These are phyloP conservation scores for Cordilura impudica DNA, from an alignment of 2,888 invertebrate genomes.

Conservation along the genomic window DNA sequence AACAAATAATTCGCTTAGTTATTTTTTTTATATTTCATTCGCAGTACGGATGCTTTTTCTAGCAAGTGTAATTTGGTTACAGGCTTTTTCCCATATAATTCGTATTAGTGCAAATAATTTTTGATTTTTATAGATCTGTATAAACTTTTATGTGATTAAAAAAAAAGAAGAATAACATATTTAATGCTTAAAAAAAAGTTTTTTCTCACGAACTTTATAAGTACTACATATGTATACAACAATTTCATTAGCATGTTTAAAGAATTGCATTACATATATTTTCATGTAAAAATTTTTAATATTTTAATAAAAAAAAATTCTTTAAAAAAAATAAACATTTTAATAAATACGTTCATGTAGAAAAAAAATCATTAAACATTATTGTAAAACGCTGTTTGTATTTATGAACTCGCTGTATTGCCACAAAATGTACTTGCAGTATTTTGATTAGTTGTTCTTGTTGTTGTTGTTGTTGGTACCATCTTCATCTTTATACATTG, in stretches of 20 bases:
- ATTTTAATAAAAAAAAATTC: slow-evolving; percentile 8
- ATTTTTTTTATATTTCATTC: too few species aligned
- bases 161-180: too few species aligned
- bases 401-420: too few species aligned
- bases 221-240: slow-evolving; percentile 4
- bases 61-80: too few species aligned
- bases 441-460: slow-evolving; percentile 4
- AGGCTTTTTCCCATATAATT: too few species aligned
- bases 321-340: slow-evolving; percentile 16
- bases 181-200: too few species aligned
- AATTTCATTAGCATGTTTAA: slow-evolving; percentile 28
- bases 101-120: too few species aligned
- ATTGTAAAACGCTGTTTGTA: slow-evolving; percentile 39
- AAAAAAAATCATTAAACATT: slow-evolving; percentile 41
- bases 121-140: too few species aligned
- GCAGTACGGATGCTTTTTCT: too few species aligned
- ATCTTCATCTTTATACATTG: slow-evolving; percentile 44
- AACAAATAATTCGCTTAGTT: too few species aligned
- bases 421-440: slow-evolving; percentile 29
- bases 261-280: slow-evolving; percentile 17
- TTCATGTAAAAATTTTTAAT: slow-evolving; percentile 15
- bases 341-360: slow-evolving; percentile 21
- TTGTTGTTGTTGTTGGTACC: slow-evolving; percentile 19
- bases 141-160: too few species aligned
- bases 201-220: slow-evolving; percentile 6